A percentile compares a stretch with the other conserved stretches of the same genome.
phyloP scores from a whole-genome alignment of 2,797 vertebrate genomes.

The Melopsittacus undulatus region DNA sequence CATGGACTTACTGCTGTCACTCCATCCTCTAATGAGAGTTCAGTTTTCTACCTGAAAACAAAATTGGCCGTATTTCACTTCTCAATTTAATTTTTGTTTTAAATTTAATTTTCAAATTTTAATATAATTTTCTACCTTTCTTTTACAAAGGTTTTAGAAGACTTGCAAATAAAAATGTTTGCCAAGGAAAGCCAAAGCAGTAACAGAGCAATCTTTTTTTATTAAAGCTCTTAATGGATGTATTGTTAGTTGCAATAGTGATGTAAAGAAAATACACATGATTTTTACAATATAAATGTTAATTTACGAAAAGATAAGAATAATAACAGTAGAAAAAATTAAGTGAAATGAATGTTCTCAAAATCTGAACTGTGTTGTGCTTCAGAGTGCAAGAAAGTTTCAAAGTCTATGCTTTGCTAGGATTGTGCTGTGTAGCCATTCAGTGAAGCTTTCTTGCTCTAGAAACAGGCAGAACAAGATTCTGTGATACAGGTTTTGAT shows the following conservation, averaged over 20 bases:
- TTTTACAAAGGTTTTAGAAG: background rate
- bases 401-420: background rate
- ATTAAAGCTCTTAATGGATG: background rate
- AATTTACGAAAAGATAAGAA: background rate
- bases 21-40: background rate
- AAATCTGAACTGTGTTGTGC: background rate
- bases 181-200: background rate
- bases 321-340: background rate
- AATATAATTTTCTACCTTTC: background rate
- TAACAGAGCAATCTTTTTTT: background rate
- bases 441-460: background rate
- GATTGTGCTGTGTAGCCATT: background rate
- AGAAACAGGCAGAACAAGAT: background rate
- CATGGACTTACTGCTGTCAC: background rate
- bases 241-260: background rate
- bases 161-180: background rate
- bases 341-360: background rate
- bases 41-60: background rate
- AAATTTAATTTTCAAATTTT: background rate
- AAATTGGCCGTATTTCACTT: background rate
- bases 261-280: background rate
- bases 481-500: background rate
- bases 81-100: background rate
- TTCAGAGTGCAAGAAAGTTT: background rate
- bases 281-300: background rate